phyloP scores from a whole-genome alignment of 2,888 invertebrate species.

The Epistrophe grossulariae region DNA sequence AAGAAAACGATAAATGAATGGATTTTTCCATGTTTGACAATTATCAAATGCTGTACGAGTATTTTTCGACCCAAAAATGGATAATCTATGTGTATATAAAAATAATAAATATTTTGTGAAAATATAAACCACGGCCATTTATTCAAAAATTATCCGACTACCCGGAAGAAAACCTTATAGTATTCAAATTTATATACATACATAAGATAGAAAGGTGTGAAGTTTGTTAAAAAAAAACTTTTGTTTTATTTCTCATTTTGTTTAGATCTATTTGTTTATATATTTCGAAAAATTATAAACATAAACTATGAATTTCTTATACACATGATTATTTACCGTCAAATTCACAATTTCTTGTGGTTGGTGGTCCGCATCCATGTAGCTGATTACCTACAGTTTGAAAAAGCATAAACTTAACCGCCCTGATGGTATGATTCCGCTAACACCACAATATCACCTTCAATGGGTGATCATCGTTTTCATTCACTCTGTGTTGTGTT shows the following conservation, averaged over 20 bases:
- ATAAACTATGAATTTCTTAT: not conserved
- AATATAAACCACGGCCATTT: too few species aligned
- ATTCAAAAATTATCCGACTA: not conserved
- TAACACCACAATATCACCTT: conserved; percentile 36
- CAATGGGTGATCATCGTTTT: not conserved
- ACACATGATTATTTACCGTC: not conserved
- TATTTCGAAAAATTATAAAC: conserved; percentile 12
- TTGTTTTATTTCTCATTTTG: not conserved
- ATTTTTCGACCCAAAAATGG: too few species aligned
- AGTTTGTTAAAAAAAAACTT: not conserved
- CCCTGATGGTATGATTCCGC: not conserved
- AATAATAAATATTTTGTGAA: too few species aligned
- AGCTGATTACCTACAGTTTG: not conserved
- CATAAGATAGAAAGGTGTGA: not conserved
- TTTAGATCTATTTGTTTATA: conserved; percentile 21
- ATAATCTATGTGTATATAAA: too few species aligned
- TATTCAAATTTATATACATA: not conserved
- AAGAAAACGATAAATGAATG: too few species aligned
- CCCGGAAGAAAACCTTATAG: not conserved
- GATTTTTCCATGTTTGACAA: too few species aligned
- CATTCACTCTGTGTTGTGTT: conserved; percentile 15
- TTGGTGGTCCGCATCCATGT: not conserved
- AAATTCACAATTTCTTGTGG: not conserved
- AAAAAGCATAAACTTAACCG: not conserved
- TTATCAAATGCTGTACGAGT: too few species aligned